A percentile compares a stretch with the other conserved stretches of the same genome.
phyloP scores from a whole-genome alignment of 2,113 vertebrate species.

The Larimichthys crocea region DNA sequence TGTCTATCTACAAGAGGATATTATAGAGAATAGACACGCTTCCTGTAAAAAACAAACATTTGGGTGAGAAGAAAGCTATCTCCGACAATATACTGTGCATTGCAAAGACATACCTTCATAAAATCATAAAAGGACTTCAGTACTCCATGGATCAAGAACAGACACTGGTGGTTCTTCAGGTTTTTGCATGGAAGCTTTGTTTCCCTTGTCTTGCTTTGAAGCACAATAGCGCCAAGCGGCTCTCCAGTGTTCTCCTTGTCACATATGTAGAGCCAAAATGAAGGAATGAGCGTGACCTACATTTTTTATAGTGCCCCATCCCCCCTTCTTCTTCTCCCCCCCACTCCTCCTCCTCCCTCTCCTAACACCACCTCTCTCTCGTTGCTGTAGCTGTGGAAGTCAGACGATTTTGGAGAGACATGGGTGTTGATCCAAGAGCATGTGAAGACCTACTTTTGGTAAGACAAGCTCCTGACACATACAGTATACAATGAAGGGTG shows the following conservation, averaged over 20 bases:
- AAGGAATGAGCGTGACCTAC: constrained; percentile 75
- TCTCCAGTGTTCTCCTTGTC: constrained; percentile 47
- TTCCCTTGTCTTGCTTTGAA: constrained; percentile 15
- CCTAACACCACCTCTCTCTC: neutral
- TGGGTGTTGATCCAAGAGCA: constrained; percentile 99
- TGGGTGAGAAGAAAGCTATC: neutral
- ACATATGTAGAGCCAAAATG: constrained; percentile 54
- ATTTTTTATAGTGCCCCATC: constrained; percentile 67
- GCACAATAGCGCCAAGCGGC: constrained; percentile 21
- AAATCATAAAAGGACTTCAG: neutral
- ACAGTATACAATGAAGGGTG: neutral
- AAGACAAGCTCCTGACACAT: constrained; percentile 65
- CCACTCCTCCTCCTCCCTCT: neutral
- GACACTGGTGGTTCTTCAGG: neutral
- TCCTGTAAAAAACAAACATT: neutral
- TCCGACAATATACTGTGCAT: too few species aligned
- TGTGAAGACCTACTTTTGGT: constrained; percentile 97
- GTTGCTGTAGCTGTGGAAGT: constrained; percentile 93
- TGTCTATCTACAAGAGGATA: too few species aligned
- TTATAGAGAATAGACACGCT: too few species aligned
- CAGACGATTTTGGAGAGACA: constrained; percentile 97
- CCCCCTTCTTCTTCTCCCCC: neutral
- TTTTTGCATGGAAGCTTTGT: neutral
- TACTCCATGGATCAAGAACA: neutral
- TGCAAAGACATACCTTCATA: neutral